phyloP scores from a whole-genome alignment of 2,888 invertebrate species.

The Euplagia quadripunctaria region DNA sequence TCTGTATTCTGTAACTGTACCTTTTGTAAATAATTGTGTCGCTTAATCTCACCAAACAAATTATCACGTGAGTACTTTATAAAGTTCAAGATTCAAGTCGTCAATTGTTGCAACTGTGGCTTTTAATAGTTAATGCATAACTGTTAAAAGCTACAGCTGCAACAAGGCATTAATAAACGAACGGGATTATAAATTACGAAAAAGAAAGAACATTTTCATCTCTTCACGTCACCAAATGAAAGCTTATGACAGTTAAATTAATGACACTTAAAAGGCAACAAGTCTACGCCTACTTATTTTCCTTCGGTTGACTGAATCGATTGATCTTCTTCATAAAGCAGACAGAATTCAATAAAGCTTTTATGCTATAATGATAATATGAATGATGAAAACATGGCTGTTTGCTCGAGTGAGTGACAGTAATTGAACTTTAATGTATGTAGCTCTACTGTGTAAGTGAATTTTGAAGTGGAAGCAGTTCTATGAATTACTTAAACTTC shows the following conservation, averaged over 20 bases:
- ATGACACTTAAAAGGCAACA: slow-evolving; percentile 49
- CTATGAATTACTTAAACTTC: neutral
- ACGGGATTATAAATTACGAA: slow-evolving; percentile 22
- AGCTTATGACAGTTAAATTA: slow-evolving; percentile 48
- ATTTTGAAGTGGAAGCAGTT: neutral
- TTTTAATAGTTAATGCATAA: neutral
- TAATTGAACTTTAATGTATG: slow-evolving; percentile 24
- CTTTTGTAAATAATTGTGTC: neutral
- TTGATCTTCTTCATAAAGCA: slow-evolving; percentile 49
- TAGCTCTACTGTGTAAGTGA: neutral
- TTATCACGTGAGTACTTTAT: neutral
- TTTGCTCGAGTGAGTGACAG: slow-evolving; percentile 26
- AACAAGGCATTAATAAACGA: slow-evolving; percentile 12
- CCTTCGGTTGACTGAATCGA: slow-evolving; percentile 37
- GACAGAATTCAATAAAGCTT: slow-evolving; percentile 47
- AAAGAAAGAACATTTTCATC: slow-evolving; percentile 26
- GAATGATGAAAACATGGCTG: slow-evolving; percentile 28
- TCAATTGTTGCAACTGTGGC: neutral
- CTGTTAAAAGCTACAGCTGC: slow-evolving; percentile 8
- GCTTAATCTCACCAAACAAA: neutral
- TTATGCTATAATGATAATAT: slow-evolving; percentile 28
- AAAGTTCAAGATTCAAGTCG: neutral
- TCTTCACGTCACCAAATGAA: slow-evolving; percentile 28
- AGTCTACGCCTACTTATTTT: slow-evolving; percentile 48
- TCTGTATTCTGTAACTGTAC: too few species aligned